These are phyloP conservation scores for Pseudomugil tenellus DNA, from an alignment of 2,797 vertebrate species.

Conservation along the genomic window DNA sequence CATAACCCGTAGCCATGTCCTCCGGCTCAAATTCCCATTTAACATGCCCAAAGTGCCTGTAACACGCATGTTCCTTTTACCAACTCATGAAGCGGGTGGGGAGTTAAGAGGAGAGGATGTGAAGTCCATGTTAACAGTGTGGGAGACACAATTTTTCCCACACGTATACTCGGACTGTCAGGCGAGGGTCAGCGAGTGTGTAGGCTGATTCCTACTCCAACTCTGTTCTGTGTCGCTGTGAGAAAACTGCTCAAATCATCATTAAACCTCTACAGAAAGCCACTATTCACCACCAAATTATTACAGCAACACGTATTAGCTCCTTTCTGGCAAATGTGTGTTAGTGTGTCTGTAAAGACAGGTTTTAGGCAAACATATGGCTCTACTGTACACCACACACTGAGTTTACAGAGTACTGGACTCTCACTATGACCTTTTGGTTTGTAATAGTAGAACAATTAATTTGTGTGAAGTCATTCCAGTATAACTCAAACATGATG, in stretches of 20 bases:
- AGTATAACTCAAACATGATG: conserved; percentile 26
- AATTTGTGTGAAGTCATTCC: conserved; percentile 16
- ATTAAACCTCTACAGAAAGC: conserved; percentile 70
- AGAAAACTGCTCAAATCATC: conserved; percentile 56
- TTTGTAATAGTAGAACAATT: conserved; percentile 30
- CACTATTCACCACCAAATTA: conserved; percentile 59
- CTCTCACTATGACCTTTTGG: conserved; percentile 35
- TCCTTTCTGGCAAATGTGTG: conserved; percentile 10
- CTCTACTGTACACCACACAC: conserved; percentile 12
- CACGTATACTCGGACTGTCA: conserved; percentile 61
- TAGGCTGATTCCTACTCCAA: conserved; percentile 39
- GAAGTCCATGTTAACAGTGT: conserved; percentile 57
- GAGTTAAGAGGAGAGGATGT: conserved; percentile 55
- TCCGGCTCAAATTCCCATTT: conserved; percentile 44
- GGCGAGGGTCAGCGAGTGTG: conserved; percentile 50
- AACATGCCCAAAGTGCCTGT: conserved; percentile 57
- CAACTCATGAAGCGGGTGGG: conserved; percentile 55
- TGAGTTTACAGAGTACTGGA: too few species aligned
- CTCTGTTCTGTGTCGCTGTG: conserved; percentile 52
- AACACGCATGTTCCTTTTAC: conserved; percentile 43
- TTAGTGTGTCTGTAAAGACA: not conserved
- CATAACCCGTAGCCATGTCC: conserved; percentile 28
- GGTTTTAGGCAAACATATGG: conserved; percentile 10
- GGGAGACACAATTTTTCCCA: conserved; percentile 59
- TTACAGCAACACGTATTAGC: conserved; percentile 59